Evolutionary conservation across 2,888 invertebrate genomes (phyloP).

Genomic region (Hofmannophila pseudospretella): DNA sequence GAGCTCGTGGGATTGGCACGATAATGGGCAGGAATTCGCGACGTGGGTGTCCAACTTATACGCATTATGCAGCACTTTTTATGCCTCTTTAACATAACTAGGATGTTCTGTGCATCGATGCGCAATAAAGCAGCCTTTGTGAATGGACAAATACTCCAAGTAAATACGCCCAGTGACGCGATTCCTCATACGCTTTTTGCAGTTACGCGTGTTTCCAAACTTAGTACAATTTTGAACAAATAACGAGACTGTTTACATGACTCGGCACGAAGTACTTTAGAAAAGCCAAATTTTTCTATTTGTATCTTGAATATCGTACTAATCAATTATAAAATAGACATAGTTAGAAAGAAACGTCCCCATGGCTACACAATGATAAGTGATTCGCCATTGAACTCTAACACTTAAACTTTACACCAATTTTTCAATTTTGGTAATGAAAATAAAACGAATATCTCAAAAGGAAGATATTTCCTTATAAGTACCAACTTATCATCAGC

Average conservation of each 20-base stretch:
- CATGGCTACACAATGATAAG: too few species aligned
- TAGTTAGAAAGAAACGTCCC: too few species aligned
- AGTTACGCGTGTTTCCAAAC: constrained; percentile 29
- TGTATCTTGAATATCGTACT: too few species aligned
- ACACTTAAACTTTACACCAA: too few species aligned
- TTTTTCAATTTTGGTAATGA: neutral
- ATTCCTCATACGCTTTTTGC: constrained; percentile 27
- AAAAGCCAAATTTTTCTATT: neutral
- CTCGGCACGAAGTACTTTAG: neutral
- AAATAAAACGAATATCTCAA: neutral
- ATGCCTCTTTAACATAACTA: constrained; percentile 34
- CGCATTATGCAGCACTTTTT: constrained; percentile 63
- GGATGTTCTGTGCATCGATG: constrained; percentile 46
- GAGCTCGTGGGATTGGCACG: constrained; percentile 65
- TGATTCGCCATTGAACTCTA: too few species aligned
- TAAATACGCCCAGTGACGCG: constrained; percentile 49
- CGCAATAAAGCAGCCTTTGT: constrained; percentile 57
- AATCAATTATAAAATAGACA: too few species aligned
- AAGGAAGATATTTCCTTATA: neutral
- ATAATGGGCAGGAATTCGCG: constrained; percentile 57
- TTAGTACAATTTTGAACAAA: constrained; percentile 9
- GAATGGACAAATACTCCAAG: constrained; percentile 47
- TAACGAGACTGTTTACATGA: neutral
- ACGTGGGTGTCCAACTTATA: constrained; percentile 69
- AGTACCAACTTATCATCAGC: constrained; percentile 10